phyloP scores from a whole-genome alignment of 1,140 invertebrate genomes.

The Chrysoperla carnea region DNA sequence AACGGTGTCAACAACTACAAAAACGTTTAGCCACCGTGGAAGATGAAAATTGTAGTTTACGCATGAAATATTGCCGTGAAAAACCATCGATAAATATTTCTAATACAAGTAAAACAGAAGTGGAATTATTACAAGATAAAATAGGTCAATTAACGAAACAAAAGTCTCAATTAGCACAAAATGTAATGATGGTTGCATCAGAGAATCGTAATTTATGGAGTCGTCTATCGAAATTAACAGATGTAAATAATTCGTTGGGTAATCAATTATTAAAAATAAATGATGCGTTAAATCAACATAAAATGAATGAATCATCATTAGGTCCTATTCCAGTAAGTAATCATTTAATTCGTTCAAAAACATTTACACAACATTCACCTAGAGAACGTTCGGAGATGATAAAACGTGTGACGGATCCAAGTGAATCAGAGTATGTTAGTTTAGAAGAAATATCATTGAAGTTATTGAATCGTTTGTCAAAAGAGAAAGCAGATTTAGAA shows the following conservation, averaged over 20 bases:
- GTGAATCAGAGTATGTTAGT: conserved; percentile 27
- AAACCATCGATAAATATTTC: conserved; percentile 8
- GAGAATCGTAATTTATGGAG: conserved; percentile 65
- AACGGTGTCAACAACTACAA: conserved; percentile 56
- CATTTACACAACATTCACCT: conserved; percentile 39
- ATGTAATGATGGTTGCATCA: conserved; percentile 56
- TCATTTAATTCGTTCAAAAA: conserved; percentile 33
- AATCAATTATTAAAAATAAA: conserved; percentile 30
- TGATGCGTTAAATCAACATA: conserved; percentile 27
- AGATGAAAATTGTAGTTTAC: conserved; percentile 50
- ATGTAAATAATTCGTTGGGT: conserved; percentile 30
- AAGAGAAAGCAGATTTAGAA: conserved; percentile 45
- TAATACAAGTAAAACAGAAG: conserved; percentile 22
- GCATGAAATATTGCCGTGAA: conserved; percentile 22
- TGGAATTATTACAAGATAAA: conserved; percentile 30
- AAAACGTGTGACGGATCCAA: conserved; percentile 25
- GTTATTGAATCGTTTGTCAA: conserved; percentile 43
- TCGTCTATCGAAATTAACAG: conserved; percentile 42
- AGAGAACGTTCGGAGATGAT: conserved; percentile 27
- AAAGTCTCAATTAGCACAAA: conserved; percentile 53
- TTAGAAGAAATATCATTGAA: conserved; percentile 61
- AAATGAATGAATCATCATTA: conserved; percentile 11
- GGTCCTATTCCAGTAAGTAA: conserved; percentile 13
- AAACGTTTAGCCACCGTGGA: conserved; percentile 44
- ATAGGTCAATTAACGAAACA: conserved; percentile 48